Conservation (phyloP, 2,888 invertebrate species). For the Tillus elongatus region DNA sequence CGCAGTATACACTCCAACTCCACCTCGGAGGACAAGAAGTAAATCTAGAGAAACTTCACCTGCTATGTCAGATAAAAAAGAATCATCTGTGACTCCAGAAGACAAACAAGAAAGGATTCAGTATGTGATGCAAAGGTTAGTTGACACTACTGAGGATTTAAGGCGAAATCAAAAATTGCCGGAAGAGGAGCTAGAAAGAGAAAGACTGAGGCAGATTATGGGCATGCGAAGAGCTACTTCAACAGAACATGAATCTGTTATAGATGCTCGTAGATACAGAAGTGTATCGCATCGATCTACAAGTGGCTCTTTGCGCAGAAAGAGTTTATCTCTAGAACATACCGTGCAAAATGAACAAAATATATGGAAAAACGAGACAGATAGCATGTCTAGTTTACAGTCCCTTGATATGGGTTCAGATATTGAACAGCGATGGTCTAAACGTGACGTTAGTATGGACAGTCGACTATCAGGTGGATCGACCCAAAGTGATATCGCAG, state of each 20-base stretch:
- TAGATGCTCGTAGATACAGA: constrained; percentile 20
- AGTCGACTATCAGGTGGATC: constrained; percentile 78
- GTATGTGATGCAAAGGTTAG: constrained; percentile 52
- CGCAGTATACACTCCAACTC: constrained; percentile 55
- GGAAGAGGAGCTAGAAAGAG: constrained; percentile 48
- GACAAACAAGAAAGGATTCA: constrained; percentile 37
- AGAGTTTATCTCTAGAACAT: constrained; percentile 65
- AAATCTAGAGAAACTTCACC: constrained; percentile 66
- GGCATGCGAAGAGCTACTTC: constrained; percentile 48
- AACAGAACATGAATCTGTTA: constrained; percentile 54
- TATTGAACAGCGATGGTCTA: constrained; percentile 49
- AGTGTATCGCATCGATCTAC: constrained; percentile 8
- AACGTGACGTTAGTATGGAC: constrained; percentile 68
- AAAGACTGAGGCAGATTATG: constrained; percentile 35
- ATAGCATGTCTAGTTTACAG: constrained; percentile 75
- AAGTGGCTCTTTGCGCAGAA: constrained; percentile 48
- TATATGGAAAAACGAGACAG: constrained; percentile 72
- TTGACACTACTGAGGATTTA: constrained; percentile 62
- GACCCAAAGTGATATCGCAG: constrained; percentile 69
- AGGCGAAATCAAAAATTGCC: constrained; percentile 42
- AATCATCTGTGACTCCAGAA: constrained; percentile 41
- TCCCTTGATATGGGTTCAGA: constrained; percentile 48
- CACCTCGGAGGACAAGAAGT: constrained; percentile 59
- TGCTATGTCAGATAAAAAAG: constrained; percentile 43
- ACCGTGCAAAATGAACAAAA: constrained; percentile 50